Percentiles rank a stretch among this genome's conserved stretches.
Evolutionary conservation across 1,140 invertebrate genomes (phyloP).

Genomic region (Cydia fagiglandana): DNA sequence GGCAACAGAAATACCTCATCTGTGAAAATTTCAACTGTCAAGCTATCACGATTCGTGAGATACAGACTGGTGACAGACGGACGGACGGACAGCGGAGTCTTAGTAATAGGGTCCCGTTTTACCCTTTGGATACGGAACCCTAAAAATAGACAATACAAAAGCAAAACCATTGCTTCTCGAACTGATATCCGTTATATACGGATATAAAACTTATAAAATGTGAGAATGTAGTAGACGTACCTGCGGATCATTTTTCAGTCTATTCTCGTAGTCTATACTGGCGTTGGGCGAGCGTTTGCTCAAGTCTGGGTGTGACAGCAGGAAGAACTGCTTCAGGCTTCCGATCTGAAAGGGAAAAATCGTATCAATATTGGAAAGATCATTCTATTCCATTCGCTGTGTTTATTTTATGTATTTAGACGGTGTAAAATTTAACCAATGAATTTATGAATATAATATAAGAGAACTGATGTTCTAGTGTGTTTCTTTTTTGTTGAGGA

Average conservation of each 20-base stretch:
- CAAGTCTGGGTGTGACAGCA: conserved; percentile 89
- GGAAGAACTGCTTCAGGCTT: conserved; percentile 88
- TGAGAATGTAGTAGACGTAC: conserved; percentile 79
- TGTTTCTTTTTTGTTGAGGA: no score
- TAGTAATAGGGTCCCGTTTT: no score
- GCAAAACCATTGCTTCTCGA: no score
- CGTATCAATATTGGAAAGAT: conserved; percentile 31
- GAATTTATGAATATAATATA: no score
- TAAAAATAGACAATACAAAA: no score
- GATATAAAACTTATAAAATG: neutral
- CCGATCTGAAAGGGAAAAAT: conserved; percentile 87
- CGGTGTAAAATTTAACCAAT: neutral
- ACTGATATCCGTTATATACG: neutral
- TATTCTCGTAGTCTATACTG: conserved; percentile 85
- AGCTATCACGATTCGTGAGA: no score
- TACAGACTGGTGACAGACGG: no score
- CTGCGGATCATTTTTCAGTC: conserved; percentile 86
- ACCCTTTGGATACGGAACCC: no score
- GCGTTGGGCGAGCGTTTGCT: conserved; percentile 88
- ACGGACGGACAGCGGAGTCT: no score
- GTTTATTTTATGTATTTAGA: neutral
- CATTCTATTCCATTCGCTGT: neutral
- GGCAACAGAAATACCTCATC: no score
- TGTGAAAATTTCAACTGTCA: no score
- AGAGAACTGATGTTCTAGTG: no score